Conservation (phyloP, 2,113 vertebrate genomes). For the Cepphus grylle region DNA sequence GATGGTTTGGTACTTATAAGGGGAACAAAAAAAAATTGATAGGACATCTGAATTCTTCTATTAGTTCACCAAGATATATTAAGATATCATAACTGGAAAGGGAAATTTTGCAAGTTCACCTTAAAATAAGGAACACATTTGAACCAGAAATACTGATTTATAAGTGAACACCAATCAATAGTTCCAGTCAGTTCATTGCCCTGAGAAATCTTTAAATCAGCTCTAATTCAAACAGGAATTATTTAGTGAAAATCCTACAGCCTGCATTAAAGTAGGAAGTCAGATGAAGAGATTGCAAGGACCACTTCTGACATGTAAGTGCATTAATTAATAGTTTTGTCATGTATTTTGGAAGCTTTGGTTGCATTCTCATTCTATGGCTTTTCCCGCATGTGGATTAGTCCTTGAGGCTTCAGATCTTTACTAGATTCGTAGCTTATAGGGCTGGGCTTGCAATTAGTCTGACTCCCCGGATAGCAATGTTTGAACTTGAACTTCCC, state of each 20-base stretch:
- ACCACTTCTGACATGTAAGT: background rate
- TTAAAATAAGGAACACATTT: background rate
- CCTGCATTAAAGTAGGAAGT: background rate
- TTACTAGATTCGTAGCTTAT: background rate
- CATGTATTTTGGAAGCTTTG: background rate
- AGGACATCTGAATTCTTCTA: background rate
- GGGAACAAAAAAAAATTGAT: background rate
- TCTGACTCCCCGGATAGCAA: background rate
- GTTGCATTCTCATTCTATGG: background rate
- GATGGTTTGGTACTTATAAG: background rate
- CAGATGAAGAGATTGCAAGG: background rate
- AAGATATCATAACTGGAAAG: background rate
- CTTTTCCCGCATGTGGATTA: background rate
- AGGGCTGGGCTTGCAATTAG: background rate
- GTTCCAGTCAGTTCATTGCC: background rate
- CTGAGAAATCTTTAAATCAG: background rate
- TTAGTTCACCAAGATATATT: background rate
- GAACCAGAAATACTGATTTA: background rate
- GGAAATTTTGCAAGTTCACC: background rate
- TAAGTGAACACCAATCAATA: background rate
- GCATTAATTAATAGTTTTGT: background rate
- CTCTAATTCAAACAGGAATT: constrained; percentile 5
- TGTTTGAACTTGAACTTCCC: background rate
- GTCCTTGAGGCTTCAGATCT: background rate
- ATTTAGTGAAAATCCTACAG: background rate